Evolutionary conservation across 2,888 invertebrate species (phyloP), one percentile per base, ranked within the genome.

Genomic region (Epinotia bilunana): DNA sequence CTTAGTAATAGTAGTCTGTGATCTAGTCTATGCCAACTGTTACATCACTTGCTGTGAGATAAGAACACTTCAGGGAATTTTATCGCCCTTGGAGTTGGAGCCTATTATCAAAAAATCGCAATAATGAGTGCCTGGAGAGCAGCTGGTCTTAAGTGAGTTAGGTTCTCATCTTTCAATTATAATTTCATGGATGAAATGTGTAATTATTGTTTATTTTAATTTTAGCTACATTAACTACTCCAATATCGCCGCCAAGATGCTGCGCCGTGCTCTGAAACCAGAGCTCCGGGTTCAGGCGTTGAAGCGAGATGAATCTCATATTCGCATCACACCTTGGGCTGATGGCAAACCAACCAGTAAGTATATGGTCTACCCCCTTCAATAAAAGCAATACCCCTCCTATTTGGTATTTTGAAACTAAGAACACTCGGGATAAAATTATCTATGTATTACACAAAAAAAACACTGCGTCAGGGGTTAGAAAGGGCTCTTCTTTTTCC

Each of bases 161-260:
- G n/a, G 13, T 65, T 71, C 64, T 43, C 3, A 3, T 3, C 11
- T 9, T 28, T 12, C 3, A 39, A 43, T n/a, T 43, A 20, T 2
- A 3, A 23, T 28, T n/a, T 23, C 12, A 11, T n/a, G 3, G 58
- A 11, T 5, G 12, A 43, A 43, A 16, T 33, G 23, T 70, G 18
- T 28, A 69, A 12, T 18, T 72, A 18, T 64, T 49, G 12, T 62
- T 64, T 55, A 49, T 73, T 69, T 71, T 74, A 77, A 77, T 88
- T 91, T 77, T 89, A 99, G 99, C 94, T 99, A 99, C 95, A 97
- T 99, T 91, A 98, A 98, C 94, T 99, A 97, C 92, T 99, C 99
- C 76, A 97, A 97, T 90, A 98, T 99, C 86, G 98, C 99, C 84
- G 99, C 99, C 28, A 96, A 95, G 85, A 94, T 97, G 72, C 92